A percentile compares a stretch with the other conserved stretches of the same genome.
Evolutionary conservation across 35 echinoderm and acorn worm genomes (phyloP).

Genomic region (Hemicentrotus pulcherrimus): DNA sequence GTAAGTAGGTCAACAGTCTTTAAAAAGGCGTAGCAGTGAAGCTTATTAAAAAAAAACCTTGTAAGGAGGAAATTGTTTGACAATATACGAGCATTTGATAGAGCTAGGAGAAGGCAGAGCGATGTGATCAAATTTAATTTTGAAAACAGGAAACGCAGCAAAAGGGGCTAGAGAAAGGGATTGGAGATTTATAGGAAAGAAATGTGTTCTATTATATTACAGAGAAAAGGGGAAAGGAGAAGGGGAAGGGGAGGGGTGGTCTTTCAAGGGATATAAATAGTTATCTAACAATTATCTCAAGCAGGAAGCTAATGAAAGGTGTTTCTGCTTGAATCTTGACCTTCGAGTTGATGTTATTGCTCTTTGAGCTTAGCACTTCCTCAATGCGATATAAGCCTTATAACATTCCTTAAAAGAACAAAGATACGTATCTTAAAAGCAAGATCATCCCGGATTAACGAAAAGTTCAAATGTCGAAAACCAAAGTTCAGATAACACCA

Average conservation of each 20-base stretch:
- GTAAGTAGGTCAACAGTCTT: neutral
- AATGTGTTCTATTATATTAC: too few species aligned
- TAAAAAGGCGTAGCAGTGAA: neutral
- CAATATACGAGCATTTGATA: neutral
- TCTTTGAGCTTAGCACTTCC: neutral
- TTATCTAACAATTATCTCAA: too few species aligned
- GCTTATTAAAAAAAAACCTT: neutral
- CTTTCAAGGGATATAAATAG: too few species aligned
- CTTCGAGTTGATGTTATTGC: neutral
- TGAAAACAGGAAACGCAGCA: neutral
- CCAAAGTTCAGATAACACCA: neutral
- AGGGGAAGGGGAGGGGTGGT: too few species aligned
- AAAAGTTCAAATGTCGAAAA: neutral
- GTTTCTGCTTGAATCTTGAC: neutral
- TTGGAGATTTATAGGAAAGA: neutral
- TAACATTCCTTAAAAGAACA: neutral
- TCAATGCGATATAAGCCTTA: neutral
- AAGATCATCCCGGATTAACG: neutral
- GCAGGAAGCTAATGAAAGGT: neutral
- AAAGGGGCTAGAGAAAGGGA: neutral
- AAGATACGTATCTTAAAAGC: constrained; percentile 9
- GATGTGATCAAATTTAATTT: neutral
- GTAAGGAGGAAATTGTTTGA: neutral
- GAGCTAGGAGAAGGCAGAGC: neutral
- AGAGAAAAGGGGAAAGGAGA: too few species aligned